Base-by-base conservation (phyloP, 2,113 vertebrate genomes). In the Syrmaticus mikado region DNA sequence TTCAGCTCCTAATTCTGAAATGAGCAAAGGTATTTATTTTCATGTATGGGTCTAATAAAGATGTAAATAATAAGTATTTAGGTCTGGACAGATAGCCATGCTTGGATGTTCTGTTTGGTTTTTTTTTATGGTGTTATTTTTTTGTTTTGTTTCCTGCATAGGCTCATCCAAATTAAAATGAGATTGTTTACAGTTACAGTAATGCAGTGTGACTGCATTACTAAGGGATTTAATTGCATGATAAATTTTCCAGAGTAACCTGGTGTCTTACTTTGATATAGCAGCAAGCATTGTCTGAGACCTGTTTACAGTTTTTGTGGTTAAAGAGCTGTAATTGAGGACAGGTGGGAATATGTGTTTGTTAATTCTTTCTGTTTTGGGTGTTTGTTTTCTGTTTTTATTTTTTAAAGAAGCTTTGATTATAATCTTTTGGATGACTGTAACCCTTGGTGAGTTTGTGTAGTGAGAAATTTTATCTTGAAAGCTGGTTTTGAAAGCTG, bases 181-280 rank as follows among this genome's bases (percentile, higher is more conserved):
- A 71, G 43, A 18, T 48, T 85, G 46, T 89, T 91, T 89, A 71
- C 52, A 45, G 25, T 8, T 82, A 62, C 19, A 50, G 60, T 92
- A 41, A 40, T 66, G 48, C 72, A 78, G 79, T 67, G 13, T 89
- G 60, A 58, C n/a, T 74, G 10, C 38, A 66, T 24, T 73, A 24
- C 72, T 89, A 48, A 72, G 81, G 50, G 81, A 89, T 92, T 90
- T 82, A 76, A 84, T 93, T 95, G 41, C 64, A 73, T 85, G 80
- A 70, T 91, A 65, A 64, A 25, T 94, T 95, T 94, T 81, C 46
- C 52, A 70, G 72, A 25, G 80, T 91, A 89, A 71, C 15, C 18
- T 89, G 55, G 62, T 93, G 53, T 11, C 55, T 58, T 41, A 24
- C 36, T 90, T 86, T 8, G 38, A 18, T 67, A 0, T 40, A 67